phyloP scores from a whole-genome alignment of 2,113 vertebrate genomes.

The Phrynocephalus versicolor region DNA sequence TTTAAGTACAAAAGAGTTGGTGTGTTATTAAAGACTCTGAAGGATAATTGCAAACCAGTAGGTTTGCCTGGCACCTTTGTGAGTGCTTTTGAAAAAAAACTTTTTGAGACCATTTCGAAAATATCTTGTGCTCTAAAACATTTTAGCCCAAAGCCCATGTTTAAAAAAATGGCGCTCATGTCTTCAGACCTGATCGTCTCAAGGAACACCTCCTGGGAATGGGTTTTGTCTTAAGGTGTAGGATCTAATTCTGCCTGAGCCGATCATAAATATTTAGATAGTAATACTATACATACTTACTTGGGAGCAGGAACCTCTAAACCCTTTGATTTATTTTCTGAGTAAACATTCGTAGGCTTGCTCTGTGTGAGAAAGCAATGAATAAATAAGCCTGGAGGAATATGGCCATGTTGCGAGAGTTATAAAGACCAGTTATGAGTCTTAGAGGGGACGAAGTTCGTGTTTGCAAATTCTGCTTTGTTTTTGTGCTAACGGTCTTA shows the following conservation, averaged over 20 bases:
- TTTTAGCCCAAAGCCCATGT: accelerated
- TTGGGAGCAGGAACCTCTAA: no score
- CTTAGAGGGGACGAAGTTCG: no score
- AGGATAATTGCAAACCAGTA: neutral
- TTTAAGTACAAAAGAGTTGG: neutral
- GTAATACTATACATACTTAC: no score
- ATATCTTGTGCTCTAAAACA: neutral
- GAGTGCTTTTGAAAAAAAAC: constrained; percentile 8
- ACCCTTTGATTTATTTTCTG: no score
- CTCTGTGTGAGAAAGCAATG: neutral
- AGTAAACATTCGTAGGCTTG: no score
- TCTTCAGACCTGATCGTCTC: neutral
- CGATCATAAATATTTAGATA: neutral
- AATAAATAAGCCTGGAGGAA: no score
- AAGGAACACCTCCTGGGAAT: neutral
- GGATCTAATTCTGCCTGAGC: neutral
- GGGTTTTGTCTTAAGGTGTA: neutral
- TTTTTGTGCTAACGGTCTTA: no score
- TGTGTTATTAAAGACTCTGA: neutral
- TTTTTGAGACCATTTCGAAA: neutral
- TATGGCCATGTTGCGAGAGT: no score
- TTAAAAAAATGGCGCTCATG: neutral
- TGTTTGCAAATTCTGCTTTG: no score
- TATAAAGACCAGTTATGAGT: no score
- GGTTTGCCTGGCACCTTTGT: neutral